Evolutionary conservation across 2,888 invertebrate genomes (phyloP).

Genomic region (Perizoma flavofasciatum): DNA sequence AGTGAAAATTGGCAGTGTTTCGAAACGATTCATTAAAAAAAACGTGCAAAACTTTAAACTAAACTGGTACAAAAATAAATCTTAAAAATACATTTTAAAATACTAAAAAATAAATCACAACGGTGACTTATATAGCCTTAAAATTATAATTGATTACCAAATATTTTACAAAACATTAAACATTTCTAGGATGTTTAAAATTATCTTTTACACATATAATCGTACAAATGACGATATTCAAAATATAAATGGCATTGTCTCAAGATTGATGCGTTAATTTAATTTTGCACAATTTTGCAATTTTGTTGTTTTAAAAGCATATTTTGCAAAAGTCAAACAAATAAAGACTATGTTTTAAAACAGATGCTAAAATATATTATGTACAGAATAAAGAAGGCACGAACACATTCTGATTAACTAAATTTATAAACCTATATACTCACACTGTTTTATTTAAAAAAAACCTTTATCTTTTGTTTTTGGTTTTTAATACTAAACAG

Average conservation of each 20-base stretch:
- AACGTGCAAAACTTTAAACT: slow-evolving; percentile 47
- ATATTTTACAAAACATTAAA: slow-evolving; percentile 44
- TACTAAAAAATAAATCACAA: slow-evolving; percentile 70
- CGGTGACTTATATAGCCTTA: slow-evolving; percentile 65
- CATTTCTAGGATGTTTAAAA: slow-evolving; percentile 21
- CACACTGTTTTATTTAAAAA: too few relatives aligned
- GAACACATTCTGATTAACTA: slow-evolving; percentile 50
- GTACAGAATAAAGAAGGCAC: slow-evolving; percentile 62
- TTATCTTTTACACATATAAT: too few relatives aligned
- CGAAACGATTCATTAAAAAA: slow-evolving; percentile 34
- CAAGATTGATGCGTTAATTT: not conserved
- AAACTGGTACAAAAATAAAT: slow-evolving; percentile 76
- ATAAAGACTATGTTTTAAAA: slow-evolving; percentile 1
- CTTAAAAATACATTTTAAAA: slow-evolving; percentile 55
- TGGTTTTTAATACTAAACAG: too few relatives aligned
- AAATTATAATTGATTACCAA: slow-evolving; percentile 39
- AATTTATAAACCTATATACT: too few relatives aligned
- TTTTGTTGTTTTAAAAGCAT: not conserved
- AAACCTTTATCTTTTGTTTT: not conserved
- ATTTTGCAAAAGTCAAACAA: slow-evolving; percentile 3
- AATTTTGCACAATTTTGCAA: slow-evolving; percentile 1
- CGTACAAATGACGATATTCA: not conserved
- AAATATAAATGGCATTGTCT: not conserved
- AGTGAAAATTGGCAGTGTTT: slow-evolving; percentile 68
- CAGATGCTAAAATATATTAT: slow-evolving; percentile 20